phyloP scores from a whole-genome alignment of 2,797 vertebrate species.

The Gallirallus australis region DNA sequence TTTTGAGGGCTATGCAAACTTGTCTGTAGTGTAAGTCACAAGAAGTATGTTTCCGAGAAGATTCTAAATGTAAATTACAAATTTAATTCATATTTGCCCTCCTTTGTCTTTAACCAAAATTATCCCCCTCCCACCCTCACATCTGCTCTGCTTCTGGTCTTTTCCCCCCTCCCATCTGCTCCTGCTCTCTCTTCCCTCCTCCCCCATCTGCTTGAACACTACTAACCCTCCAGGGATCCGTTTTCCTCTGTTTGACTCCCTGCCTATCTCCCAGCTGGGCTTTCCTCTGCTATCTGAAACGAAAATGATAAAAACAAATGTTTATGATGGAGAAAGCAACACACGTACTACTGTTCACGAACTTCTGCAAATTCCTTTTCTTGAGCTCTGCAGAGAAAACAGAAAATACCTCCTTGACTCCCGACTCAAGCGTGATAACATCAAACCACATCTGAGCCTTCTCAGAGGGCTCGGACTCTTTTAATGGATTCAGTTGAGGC shows the following conservation, averaged over 20 bases:
- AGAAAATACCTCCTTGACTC: neutral
- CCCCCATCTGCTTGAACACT: slow-evolving; percentile 64
- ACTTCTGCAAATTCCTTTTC: neutral
- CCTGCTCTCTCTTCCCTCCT: slow-evolving; percentile 33
- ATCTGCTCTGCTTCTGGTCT: slow-evolving; percentile 61
- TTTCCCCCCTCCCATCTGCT: slow-evolving; percentile 65
- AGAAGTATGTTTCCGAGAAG: neutral
- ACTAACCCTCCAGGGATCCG: slow-evolving; percentile 54
- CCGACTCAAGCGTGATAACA: neutral
- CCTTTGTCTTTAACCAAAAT: slow-evolving; percentile 65
- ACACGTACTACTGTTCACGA: neutral
- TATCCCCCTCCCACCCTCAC: slow-evolving; percentile 47
- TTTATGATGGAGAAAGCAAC: neutral
- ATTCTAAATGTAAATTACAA: slow-evolving; percentile 42
- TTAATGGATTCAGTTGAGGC: neutral
- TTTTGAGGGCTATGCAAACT: neutral
- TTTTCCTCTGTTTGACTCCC: slow-evolving; percentile 54
- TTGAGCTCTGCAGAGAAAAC: neutral
- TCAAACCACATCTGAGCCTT: neutral
- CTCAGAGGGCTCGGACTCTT: neutral
- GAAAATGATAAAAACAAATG: slow-evolving; percentile 9
- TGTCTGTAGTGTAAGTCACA: neutral
- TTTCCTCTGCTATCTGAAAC: slow-evolving; percentile 8
- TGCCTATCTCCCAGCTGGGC: slow-evolving; percentile 26
- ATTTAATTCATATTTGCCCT: slow-evolving; percentile 49